Percentiles rank a stretch among this genome's conserved stretches.
phyloP scores from a whole-genome alignment of 1,140 invertebrate genomes.

The Ips typographus region DNA sequence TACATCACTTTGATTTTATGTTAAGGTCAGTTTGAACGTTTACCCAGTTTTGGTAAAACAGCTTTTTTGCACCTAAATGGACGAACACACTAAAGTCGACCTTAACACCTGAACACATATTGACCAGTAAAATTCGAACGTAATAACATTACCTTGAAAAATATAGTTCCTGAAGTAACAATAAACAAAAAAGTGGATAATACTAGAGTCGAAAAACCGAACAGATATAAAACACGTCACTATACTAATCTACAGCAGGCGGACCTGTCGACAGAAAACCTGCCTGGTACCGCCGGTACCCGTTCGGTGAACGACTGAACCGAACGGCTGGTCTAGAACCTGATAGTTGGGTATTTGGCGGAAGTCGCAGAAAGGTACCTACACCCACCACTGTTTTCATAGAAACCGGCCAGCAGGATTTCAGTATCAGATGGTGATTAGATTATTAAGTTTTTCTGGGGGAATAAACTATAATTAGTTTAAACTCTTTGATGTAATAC shows the following conservation, averaged over 20 bases:
- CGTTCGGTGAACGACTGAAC: slow-evolving; percentile 20
- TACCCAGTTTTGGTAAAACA: too few species aligned
- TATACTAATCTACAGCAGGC: slow-evolving; percentile 9
- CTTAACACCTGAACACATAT: too few species aligned
- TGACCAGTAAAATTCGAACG: too few species aligned
- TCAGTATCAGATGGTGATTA: too few species aligned
- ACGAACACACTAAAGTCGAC: too few species aligned
- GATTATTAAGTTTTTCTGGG: too few species aligned
- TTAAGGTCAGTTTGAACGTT: too few species aligned
- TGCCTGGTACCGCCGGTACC: slow-evolving; percentile 3
- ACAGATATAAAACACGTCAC: slow-evolving; percentile 24
- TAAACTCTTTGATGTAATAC: too few species aligned
- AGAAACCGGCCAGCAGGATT: neutral
- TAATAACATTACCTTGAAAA: neutral
- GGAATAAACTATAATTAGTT: too few species aligned
- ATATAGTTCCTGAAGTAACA: neutral
- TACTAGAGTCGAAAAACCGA: slow-evolving; percentile 9
- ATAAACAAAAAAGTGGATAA: neutral
- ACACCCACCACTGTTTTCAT: slow-evolving; percentile 11
- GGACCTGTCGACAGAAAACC: slow-evolving; percentile 12
- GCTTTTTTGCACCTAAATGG: too few species aligned
- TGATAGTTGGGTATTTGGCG: slow-evolving; percentile 14
- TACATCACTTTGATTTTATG: too few species aligned
- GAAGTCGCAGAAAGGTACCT: slow-evolving; percentile 7
- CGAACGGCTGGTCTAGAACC: slow-evolving; percentile 2